A percentile compares a stretch with the other conserved stretches of the same genome.
Conservation (phyloP, 2,113 vertebrate species). For the Istiophorus platypterus region DNA sequence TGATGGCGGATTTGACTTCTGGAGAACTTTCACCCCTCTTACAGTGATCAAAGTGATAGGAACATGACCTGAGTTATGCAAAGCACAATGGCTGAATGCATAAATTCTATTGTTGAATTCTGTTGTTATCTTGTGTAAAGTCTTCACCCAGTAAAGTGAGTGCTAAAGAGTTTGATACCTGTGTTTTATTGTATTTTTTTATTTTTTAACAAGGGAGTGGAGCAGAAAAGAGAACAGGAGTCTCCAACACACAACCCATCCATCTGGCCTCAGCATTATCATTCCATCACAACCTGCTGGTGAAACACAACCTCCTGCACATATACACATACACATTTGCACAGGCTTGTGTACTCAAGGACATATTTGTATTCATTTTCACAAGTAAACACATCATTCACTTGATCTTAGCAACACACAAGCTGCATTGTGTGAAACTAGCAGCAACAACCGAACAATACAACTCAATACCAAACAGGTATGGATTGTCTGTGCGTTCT, state of each 20-base stretch:
- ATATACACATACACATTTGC: constrained; percentile 1
- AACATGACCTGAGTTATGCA: not conserved
- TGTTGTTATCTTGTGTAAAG: not conserved
- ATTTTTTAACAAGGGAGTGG: constrained; percentile 51
- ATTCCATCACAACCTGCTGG: constrained; percentile 70
- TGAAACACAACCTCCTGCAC: constrained; percentile 68
- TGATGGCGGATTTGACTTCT: constrained; percentile 13
- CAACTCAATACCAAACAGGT: constrained; percentile 22
- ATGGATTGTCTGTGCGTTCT: constrained; percentile 30
- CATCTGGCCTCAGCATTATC: constrained; percentile 70
- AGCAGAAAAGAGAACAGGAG: constrained; percentile 53
- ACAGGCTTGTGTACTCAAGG: constrained; percentile 18
- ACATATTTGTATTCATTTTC: constrained; percentile 46
- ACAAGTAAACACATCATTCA: constrained; percentile 31
- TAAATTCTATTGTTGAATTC: not conserved
- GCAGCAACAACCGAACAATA: constrained; percentile 48
- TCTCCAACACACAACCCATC: constrained; percentile 70
- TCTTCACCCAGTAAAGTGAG: not conserved
- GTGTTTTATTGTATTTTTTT: constrained; percentile 63
- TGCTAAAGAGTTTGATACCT: constrained; percentile 47
- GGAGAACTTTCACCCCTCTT: constrained; percentile 35
- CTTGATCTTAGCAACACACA: constrained; percentile 64
- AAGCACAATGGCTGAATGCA: not conserved
- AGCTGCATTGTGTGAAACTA: constrained; percentile 43
- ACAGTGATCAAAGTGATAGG: not conserved